Evolutionary conservation across 1,140 invertebrate genomes (phyloP), one percentile per base, ranked within the genome.

Genomic region (Agrypnia vestita): DNA sequence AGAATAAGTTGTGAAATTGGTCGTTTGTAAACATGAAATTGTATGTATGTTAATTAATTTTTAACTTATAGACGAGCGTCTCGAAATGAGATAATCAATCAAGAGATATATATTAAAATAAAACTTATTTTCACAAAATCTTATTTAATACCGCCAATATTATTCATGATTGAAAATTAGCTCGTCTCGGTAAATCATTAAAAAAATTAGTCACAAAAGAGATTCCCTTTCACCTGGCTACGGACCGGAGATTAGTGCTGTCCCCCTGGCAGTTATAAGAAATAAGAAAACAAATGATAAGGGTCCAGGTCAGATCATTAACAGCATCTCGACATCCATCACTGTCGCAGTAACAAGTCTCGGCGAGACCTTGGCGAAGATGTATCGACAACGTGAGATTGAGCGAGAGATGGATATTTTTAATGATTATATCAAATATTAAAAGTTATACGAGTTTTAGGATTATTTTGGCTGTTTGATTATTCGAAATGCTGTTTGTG

Each of bases 221-320:
- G 25, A 35, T 35, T 35, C 25, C 1, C 25, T 35, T 6, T 35
- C 25, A 35, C 25, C 25, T 35, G 25, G 25, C 61, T 25, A 64
- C 19, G 35, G 0, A 64, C 21, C 11, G 61, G n/a, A 64, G 10
- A 25, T 43, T 35, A 64, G 19, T 25, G 13, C 35, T 64, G 21
- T 59, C 25, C 6, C 25, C 15, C 55, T 64, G 61, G 25, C 61
- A 64, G 61, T 64, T 64, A 64, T 64, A 35, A 25, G 61, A 64
- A 64, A 64, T 64, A 35, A 25, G 61, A 64, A 64, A 64, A 64
- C 61, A 64, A 64, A 64, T 64, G 61, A 64, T 35, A 25, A 64
- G 61, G 61, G 61, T 64, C 6, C 35, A 64, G 61, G 61, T 64
- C 61, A 43, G 19, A 64, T 25, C 61, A 64, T 64, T 43, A 43